Percentiles rank a stretch among this genome's conserved stretches.
These are phyloP conservation scores for Chrosomus eos DNA, from an alignment of 2,797 vertebrate species.

Conservation along the genomic window DNA sequence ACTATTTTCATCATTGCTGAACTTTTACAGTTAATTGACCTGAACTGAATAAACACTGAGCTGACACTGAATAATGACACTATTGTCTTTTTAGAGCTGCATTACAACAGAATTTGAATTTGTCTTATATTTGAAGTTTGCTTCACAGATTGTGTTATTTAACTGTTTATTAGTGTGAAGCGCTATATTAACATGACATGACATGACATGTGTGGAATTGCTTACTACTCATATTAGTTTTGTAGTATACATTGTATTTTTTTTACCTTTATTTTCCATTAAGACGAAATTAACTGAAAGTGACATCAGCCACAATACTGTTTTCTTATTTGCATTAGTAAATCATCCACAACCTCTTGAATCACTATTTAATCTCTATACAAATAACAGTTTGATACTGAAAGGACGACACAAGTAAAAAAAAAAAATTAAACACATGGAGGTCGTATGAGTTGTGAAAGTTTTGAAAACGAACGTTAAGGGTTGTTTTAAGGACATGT, in stretches of 20 bases:
- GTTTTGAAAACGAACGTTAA: too few relatives aligned
- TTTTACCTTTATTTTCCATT: background rate
- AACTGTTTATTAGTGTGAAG: background rate
- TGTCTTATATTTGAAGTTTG: too few relatives aligned
- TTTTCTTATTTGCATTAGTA: background rate
- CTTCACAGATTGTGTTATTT: background rate
- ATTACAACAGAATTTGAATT: too few relatives aligned
- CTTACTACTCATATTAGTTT: background rate
- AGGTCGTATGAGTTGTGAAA: too few relatives aligned
- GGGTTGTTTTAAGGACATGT: too few relatives aligned
- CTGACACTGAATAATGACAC: too few relatives aligned
- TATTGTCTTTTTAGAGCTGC: too few relatives aligned
- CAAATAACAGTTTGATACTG: background rate
- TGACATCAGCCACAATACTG: background rate
- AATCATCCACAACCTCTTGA: background rate
- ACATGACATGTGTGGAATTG: background rate
- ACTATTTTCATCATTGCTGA: background rate
- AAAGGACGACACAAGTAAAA: background rate
- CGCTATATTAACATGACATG: too few relatives aligned
- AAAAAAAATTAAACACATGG: background rate
- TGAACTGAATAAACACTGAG: too few relatives aligned
- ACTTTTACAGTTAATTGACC: background rate
- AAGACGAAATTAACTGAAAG: background rate
- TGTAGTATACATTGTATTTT: background rate
- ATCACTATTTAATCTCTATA: background rate